These are phyloP conservation scores for Amphiura filiformis DNA, from an alignment of 35 echinoderm and acorn worm species.

Conservation along the genomic window DNA sequence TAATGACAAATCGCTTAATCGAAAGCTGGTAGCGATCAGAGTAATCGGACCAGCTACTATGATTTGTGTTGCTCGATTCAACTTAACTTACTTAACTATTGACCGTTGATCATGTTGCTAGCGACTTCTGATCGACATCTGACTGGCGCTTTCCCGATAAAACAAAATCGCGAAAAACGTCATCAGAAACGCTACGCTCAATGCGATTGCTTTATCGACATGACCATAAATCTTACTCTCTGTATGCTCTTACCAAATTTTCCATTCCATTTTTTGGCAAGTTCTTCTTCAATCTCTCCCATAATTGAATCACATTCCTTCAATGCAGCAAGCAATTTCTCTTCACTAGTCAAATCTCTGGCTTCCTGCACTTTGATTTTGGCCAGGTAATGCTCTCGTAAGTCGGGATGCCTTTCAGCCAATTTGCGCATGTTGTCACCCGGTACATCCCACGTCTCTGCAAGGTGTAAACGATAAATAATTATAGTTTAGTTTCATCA, in stretches of 20 bases:
- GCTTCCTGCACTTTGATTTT: background rate
- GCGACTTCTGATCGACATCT: no score
- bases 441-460: background rate
- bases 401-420: background rate
- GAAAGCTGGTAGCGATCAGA: no score
- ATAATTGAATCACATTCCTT: background rate
- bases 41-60: no score
- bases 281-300: background rate
- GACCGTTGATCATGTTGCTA: no score
- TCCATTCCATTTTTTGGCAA: background rate
- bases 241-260: background rate
- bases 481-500: background rate
- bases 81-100: no score
- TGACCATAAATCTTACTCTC: no score
- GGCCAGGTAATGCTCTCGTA: background rate
- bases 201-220: no score
- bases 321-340: background rate
- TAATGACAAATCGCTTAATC: no score
- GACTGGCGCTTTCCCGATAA: no score
- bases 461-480: background rate
- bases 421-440: background rate
- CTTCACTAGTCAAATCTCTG: background rate
- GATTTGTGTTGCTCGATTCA: no score
- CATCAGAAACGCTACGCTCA: no score
- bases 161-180: no score